Evolutionary conservation across 2,888 invertebrate species (phyloP).

Genomic region (Oligia strigilis): DNA sequence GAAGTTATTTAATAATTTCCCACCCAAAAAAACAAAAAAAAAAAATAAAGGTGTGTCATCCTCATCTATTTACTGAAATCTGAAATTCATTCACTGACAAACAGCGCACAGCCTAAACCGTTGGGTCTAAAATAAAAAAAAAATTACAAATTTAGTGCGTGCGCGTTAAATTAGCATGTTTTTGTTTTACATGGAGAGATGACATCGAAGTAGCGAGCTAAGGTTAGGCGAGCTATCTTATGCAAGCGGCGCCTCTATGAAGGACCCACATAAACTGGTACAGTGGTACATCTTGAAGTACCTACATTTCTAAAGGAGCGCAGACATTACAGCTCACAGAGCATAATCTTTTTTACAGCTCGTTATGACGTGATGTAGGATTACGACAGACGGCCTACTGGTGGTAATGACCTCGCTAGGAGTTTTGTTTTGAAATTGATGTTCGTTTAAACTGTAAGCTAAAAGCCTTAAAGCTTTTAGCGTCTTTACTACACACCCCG

Average conservation of each 20-base stretch:
- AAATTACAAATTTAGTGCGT: no score
- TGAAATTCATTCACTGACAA: no score
- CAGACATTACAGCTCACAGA: conserved; percentile 43
- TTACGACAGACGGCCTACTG: conserved; percentile 54
- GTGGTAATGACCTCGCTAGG: conserved; percentile 36
- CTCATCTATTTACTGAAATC: no score
- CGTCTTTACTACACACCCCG: background rate
- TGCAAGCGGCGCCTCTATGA: background rate
- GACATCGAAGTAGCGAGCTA: no score
- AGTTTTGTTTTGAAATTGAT: conserved; percentile 19
- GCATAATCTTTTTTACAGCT: conserved; percentile 33
- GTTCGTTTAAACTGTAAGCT: background rate
- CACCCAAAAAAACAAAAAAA: no score
- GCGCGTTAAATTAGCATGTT: no score
- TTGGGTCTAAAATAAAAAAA: no score
- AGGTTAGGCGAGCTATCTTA: no score
- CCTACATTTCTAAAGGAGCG: conserved; percentile 65
- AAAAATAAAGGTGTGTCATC: no score
- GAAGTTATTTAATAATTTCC: no score
- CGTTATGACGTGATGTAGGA: conserved; percentile 32
- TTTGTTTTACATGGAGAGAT: no score
- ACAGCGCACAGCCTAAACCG: no score
- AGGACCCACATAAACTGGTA: background rate
- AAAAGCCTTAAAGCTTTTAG: background rate
- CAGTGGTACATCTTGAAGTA: conserved; percentile 32